phyloP scores from a whole-genome alignment of 2,888 invertebrate species.

The Oscheius sp. region DNA sequence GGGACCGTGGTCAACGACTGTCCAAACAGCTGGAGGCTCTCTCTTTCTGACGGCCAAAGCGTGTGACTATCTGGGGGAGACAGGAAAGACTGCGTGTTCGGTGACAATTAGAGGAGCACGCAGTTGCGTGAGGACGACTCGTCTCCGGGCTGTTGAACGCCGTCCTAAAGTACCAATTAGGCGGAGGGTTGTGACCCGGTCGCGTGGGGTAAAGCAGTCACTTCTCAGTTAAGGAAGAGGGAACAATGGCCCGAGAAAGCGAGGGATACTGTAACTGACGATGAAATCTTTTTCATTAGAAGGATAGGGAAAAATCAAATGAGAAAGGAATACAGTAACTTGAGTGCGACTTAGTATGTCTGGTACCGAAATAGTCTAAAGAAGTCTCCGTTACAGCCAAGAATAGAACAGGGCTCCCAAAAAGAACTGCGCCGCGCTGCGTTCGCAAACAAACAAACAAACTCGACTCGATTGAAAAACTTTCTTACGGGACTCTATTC shows the following conservation, averaged over 20 bases:
- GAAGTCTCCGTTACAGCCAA: not conserved
- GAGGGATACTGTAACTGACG: not conserved
- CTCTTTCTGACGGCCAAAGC: not conserved
- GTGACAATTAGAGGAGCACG: constrained; percentile 38
- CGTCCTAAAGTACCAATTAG: constrained; percentile 37
- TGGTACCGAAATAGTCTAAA: not conserved
- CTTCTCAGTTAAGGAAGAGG: not conserved
- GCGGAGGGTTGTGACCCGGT: constrained; percentile 22
- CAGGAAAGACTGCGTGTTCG: constrained; percentile 28
- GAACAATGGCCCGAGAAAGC: not conserved
- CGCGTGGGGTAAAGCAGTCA: constrained; percentile 11
- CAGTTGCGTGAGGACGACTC: constrained; percentile 35
- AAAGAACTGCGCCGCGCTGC: no score
- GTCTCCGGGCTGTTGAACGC: constrained; percentile 17
- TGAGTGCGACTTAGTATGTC: no score
- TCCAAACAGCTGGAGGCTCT: constrained; percentile 33
- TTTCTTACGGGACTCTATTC: not conserved
- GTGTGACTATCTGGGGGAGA: not conserved
- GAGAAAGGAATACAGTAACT: no score
- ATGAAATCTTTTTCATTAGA: no score
- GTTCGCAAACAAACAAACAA: no score
- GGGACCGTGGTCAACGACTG: constrained; percentile 41
- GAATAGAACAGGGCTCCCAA: no score
- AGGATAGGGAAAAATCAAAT: no score
- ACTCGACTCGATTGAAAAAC: no score